These are phyloP conservation scores for Corynorhinus townsendii DNA, from an alignment of 2,113 vertebrate genomes.

Conservation along the genomic window DNA sequence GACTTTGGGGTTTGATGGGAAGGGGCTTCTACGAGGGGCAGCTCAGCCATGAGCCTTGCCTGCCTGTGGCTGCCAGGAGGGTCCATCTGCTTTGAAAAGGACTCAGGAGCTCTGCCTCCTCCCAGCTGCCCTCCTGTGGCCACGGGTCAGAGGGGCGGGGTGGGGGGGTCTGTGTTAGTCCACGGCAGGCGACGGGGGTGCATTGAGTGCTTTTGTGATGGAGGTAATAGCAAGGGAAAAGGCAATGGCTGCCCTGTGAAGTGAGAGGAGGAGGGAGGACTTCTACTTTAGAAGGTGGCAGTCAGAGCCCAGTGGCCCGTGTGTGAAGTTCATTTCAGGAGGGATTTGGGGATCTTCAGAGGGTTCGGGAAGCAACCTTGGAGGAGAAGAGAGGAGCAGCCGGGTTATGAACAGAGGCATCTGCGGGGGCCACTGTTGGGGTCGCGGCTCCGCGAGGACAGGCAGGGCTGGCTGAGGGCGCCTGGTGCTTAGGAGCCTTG, in stretches of 20 bases:
- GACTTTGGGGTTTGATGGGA: background rate
- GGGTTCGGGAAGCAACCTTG: background rate
- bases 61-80: too few relatives aligned
- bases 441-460: background rate
- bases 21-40: background rate
- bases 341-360: background rate
- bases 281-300: background rate
- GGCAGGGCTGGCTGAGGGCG: background rate
- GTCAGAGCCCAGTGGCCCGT: background rate
- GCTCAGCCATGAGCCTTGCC: background rate
- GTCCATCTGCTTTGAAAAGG: background rate
- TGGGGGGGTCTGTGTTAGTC: fast-evolving
- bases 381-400: background rate
- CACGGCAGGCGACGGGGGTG: background rate
- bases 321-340: background rate
- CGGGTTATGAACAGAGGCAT: background rate
- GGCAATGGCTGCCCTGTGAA: background rate
- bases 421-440: too few relatives aligned
- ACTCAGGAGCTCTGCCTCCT: fast-evolving
- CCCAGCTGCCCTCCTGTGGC: background rate
- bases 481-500: background rate
- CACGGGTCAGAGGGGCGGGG: fast-evolving
- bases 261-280: too few relatives aligned
- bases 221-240: background rate
- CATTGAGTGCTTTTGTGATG: background rate